Percentiles rank a stretch among this genome's conserved stretches.
Conservation (phyloP, 1,140 invertebrate genomes). For the Drosophila pruinosa region DNA sequence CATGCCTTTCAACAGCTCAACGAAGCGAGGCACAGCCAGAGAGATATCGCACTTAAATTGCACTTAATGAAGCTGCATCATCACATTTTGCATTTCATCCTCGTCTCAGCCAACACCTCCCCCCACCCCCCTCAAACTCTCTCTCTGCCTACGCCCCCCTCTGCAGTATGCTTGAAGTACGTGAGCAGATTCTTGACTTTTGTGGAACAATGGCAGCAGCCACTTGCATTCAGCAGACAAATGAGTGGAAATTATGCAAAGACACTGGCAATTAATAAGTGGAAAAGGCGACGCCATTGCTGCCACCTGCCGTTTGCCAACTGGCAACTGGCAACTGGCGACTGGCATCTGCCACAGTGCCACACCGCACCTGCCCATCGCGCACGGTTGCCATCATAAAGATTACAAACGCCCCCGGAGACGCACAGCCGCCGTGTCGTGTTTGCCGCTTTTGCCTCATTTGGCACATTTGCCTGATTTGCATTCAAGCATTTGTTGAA, state of each 20-base stretch:
- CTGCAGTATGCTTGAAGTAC: slow-evolving; percentile 20
- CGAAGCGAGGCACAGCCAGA: slow-evolving; percentile 33
- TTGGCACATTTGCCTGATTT: slow-evolving; percentile 36
- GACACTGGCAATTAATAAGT: slow-evolving; percentile 78
- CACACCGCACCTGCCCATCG: slow-evolving; percentile 2
- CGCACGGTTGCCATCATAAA: slow-evolving; percentile 4
- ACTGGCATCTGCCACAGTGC: slow-evolving; percentile 10
- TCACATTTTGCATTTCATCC: slow-evolving; percentile 75
- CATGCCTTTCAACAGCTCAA: slow-evolving; percentile 66
- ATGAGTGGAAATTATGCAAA: slow-evolving; percentile 79
- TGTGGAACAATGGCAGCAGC: slow-evolving; percentile 53
- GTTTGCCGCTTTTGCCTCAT: slow-evolving; percentile 12
- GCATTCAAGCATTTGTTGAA: slow-evolving; percentile 8
- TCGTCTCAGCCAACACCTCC: not conserved
- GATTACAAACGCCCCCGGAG: slow-evolving; percentile 21
- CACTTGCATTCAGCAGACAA: slow-evolving; percentile 76
- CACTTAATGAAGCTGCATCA: slow-evolving; percentile 79
- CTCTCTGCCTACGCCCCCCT: no score
- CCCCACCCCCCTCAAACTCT: no score
- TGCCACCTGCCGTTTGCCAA: slow-evolving; percentile 12
- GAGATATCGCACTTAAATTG: slow-evolving; percentile 77
- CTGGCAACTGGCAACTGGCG: slow-evolving; percentile 9
- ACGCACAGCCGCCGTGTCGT: not conserved
- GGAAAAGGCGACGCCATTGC: slow-evolving; percentile 44
- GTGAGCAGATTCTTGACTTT: slow-evolving; percentile 64